Percentiles rank a stretch among this genome's conserved stretches.
These are phyloP conservation scores for Halcyon chelicuti DNA, from an alignment of 2,797 vertebrate species.

Conservation along the genomic window DNA sequence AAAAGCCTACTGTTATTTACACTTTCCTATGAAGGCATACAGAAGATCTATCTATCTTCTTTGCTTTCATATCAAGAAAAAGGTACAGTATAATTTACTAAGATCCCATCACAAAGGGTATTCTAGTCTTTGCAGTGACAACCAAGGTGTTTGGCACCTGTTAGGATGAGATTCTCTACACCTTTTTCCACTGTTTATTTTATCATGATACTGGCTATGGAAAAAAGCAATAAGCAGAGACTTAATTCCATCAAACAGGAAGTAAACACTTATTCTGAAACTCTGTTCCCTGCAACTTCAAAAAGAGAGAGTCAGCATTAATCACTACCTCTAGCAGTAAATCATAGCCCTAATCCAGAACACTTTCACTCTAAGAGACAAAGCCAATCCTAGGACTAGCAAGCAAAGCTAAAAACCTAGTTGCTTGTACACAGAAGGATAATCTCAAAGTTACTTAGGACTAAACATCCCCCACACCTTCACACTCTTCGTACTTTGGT, in stretches of 20 bases:
- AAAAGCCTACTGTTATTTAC: neutral
- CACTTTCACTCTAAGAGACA: neutral
- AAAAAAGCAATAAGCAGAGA: neutral
- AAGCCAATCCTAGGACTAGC: neutral
- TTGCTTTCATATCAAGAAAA: neutral
- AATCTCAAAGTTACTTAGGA: neutral
- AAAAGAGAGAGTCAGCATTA: neutral
- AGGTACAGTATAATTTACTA: neutral
- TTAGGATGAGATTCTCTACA: neutral
- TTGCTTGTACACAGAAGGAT: rapidly evolving
- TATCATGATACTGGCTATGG: neutral
- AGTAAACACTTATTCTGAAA: neutral
- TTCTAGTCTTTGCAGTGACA: neutral
- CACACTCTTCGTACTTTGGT: neutral
- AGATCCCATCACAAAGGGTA: neutral
- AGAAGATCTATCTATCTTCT: neutral
- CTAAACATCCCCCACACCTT: neutral
- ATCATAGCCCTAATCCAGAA: neutral
- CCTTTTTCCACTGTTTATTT: neutral
- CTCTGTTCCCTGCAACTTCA: neutral
- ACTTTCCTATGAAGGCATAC: neutral
- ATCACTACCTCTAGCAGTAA: neutral
- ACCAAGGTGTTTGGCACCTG: neutral
- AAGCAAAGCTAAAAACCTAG: neutral
- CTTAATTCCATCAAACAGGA: neutral